Evolutionary conservation across 1,140 invertebrate genomes (phyloP).

Genomic region (Sinonovacula constricta): DNA sequence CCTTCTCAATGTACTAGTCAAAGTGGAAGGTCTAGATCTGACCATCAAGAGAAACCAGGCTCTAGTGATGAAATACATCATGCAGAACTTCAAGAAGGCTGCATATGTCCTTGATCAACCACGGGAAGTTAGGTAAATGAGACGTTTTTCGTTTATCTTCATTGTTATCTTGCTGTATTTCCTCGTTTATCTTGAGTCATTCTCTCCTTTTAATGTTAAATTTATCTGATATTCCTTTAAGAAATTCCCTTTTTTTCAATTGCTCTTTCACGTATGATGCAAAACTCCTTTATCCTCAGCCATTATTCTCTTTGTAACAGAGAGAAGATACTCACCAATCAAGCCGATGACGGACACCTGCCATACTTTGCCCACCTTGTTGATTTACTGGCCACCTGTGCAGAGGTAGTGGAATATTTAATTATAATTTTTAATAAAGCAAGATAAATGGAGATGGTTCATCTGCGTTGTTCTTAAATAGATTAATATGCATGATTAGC

Average conservation of each 20-base stretch:
- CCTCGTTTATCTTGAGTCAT: too few species aligned
- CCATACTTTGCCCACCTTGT: constrained; percentile 75
- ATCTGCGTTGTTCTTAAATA: too few species aligned
- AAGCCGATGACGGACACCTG: constrained; percentile 70
- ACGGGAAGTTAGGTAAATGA: constrained; percentile 63
- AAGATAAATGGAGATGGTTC: too few species aligned
- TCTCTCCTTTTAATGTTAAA: too few species aligned
- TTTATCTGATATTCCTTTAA: too few species aligned
- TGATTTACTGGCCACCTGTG: constrained; percentile 76
- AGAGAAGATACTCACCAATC: constrained; percentile 69
- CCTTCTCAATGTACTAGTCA: constrained; percentile 74
- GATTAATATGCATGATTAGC: too few species aligned
- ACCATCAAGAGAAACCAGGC: constrained; percentile 78
- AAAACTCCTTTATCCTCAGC: too few species aligned
- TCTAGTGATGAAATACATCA: constrained; percentile 79
- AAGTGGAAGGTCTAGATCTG: constrained; percentile 76
- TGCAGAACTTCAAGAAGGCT: constrained; percentile 77
- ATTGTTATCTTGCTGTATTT: too few species aligned
- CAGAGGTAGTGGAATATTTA: constrained; percentile 75
- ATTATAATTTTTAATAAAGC: too few species aligned
- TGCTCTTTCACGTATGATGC: too few species aligned
- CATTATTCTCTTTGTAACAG: constrained; percentile 54
- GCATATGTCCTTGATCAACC: constrained; percentile 76
- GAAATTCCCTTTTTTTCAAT: too few species aligned
- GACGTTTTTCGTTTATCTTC: not conserved